phyloP scores from a whole-genome alignment of 2,113 vertebrate species.

The Acanthisitta chloris region DNA sequence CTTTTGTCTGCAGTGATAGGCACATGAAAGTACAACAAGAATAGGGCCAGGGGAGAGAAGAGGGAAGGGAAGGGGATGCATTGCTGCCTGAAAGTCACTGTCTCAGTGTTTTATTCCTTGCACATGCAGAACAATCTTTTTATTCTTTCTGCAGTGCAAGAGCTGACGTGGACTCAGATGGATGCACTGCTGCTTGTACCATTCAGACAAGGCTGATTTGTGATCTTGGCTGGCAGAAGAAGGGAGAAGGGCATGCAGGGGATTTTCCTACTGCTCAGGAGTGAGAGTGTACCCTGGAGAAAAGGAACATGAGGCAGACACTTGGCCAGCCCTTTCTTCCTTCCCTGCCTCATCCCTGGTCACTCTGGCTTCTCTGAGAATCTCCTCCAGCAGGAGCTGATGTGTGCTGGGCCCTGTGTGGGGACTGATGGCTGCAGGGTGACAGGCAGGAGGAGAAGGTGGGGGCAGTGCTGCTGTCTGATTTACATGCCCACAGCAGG shows the following conservation, averaged over 20 bases:
- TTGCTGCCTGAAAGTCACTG: background rate
- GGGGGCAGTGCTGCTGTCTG: background rate
- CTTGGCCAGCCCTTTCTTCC: background rate
- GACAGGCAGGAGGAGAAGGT: background rate
- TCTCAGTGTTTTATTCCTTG: background rate
- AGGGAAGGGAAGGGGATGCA: background rate
- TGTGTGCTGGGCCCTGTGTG: background rate
- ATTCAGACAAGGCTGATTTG: background rate
- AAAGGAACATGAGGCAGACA: background rate
- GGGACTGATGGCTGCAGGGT: background rate
- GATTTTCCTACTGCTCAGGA: background rate
- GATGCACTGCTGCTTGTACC: background rate
- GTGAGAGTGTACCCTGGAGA: background rate
- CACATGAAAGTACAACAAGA: background rate
- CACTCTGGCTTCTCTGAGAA: background rate
- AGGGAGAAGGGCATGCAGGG: background rate
- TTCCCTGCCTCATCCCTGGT: background rate
- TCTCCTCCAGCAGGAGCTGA: background rate
- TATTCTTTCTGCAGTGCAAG: background rate
- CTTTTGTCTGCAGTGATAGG: slow-evolving; percentile 6
- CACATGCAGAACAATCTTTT: background rate
- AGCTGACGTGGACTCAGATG: background rate
- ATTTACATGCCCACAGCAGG: background rate
- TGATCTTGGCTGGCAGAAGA: background rate
- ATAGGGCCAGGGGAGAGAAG: background rate